phyloP scores from a whole-genome alignment of 2,797 vertebrate species.

The Pempheris klunzingeri region DNA sequence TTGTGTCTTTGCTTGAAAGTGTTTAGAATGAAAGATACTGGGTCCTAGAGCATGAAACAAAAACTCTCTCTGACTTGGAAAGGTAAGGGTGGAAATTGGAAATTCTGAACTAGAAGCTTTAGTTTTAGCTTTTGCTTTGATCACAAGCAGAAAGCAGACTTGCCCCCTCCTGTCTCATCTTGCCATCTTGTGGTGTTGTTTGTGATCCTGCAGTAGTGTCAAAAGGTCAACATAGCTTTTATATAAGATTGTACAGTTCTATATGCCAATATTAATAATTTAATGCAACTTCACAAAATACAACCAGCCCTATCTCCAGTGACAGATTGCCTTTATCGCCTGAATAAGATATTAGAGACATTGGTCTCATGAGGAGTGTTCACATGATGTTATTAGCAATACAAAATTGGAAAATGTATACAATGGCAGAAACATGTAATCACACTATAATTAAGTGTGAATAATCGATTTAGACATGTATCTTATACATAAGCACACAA shows the following conservation, averaged over 20 bases:
- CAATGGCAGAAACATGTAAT: not conserved
- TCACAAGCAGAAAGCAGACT: slow-evolving; percentile 11
- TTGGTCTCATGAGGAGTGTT: not conserved
- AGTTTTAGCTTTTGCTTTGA: slow-evolving; percentile 31
- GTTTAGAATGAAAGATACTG: not conserved
- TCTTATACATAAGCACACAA: slow-evolving; percentile 7
- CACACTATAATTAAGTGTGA: not conserved
- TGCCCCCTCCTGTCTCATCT: not conserved
- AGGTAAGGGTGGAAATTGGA: slow-evolving; percentile 2
- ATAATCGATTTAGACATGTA: slow-evolving; percentile 27
- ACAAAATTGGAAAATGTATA: slow-evolving; percentile 3
- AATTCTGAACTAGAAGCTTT: slow-evolving; percentile 21
- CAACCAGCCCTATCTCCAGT: not conserved
- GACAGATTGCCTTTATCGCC: not conserved
- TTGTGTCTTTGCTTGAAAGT: slow-evolving; percentile 4
- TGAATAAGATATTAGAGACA: slow-evolving; percentile 7
- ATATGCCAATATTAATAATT: not conserved
- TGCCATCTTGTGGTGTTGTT: slow-evolving; percentile 18
- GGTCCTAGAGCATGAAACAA: not conserved
- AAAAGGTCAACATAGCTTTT: not conserved
- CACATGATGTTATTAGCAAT: slow-evolving; percentile 11
- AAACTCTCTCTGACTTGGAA: not conserved
- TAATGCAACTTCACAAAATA: slow-evolving; percentile 13
- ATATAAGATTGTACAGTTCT: not conserved
- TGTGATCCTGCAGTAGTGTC: not conserved